These are phyloP conservation scores for Drosophila macrospina DNA, from an alignment of 2,888 invertebrate genomes.

Conservation along the genomic window DNA sequence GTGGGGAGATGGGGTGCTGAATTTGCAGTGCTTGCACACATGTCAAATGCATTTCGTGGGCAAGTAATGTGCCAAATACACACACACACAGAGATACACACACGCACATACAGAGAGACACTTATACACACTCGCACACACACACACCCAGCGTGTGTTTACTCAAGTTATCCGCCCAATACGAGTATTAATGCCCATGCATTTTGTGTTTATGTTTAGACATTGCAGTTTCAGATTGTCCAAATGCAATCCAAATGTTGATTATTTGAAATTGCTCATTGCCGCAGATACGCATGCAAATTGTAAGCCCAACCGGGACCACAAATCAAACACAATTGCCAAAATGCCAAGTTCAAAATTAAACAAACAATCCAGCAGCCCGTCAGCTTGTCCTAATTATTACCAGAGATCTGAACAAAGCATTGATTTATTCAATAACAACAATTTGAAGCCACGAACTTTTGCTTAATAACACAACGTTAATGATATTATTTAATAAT, in stretches of 20 bases:
- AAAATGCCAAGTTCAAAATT: conserved; percentile 65
- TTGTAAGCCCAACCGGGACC: conserved; percentile 26
- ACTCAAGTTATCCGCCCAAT: conserved; percentile 43
- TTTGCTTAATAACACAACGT: no score
- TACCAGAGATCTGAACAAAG: conserved; percentile 6
- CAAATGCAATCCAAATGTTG: conserved; percentile 61
- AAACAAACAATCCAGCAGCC: conserved; percentile 25
- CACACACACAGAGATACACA: conserved; percentile 8
- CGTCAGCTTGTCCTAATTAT: conserved; percentile 10
- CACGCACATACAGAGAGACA: conserved; percentile 4
- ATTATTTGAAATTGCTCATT: conserved; percentile 52
- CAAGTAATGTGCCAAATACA: conserved; percentile 47
- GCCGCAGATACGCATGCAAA: conserved; percentile 40
- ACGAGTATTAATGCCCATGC: conserved; percentile 7
- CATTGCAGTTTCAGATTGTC: conserved; percentile 57
- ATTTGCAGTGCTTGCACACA: conserved; percentile 51
- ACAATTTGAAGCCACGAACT: no score
- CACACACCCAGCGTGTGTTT: conserved; percentile 52
- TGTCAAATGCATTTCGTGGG: conserved; percentile 69
- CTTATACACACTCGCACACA: conserved; percentile 9
- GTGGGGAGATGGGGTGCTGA: conserved; percentile 3
- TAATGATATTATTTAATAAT: no score
- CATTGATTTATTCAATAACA: conserved; percentile 6
- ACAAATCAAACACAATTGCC: conserved; percentile 61
- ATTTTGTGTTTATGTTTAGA: conserved; percentile 59